These are phyloP conservation scores for Paramuricea clavata DNA, from an alignment of 92 coral and sea anemone genomes.

Conservation along the genomic window DNA sequence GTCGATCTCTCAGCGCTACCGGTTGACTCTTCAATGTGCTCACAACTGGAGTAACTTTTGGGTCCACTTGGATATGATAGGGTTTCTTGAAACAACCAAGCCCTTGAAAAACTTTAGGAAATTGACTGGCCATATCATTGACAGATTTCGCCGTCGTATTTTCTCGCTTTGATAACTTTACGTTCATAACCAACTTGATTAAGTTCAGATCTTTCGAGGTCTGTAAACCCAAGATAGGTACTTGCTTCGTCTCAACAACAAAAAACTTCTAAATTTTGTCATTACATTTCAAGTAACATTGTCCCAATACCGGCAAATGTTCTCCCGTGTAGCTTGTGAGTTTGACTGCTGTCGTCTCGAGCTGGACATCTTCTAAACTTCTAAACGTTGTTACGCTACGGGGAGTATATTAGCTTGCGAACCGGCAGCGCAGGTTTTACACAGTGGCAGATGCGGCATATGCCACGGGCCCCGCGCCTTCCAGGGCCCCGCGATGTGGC, in stretches of 20 bases:
- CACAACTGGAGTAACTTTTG: no score
- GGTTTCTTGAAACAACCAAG: constrained; percentile 59
- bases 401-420: no score
- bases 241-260: constrained; percentile 9
- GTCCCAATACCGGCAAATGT: background rate
- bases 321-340: constrained; percentile 2
- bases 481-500: no score
- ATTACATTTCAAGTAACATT: constrained; percentile 14
- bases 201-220: constrained; percentile 5
- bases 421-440: no score
- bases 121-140: constrained; percentile 7
- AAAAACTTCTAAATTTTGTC: background rate
- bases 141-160: no score
- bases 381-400: no score
- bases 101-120: constrained; percentile 63
- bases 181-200: constrained; percentile 26
- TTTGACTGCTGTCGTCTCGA: constrained; percentile 1
- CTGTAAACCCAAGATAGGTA: constrained; percentile 11
- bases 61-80: constrained; percentile 60
- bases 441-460: no score
- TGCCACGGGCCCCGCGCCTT: no score
- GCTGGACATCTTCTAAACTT: background rate
- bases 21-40: constrained; percentile 58
- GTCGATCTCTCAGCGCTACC: constrained; percentile 51
- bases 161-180: background rate